A percentile compares a stretch with the other conserved stretches of the same genome.
Evolutionary conservation across 2,888 invertebrate genomes (phyloP).

Genomic region (Orthonychiurus folsomi): DNA sequence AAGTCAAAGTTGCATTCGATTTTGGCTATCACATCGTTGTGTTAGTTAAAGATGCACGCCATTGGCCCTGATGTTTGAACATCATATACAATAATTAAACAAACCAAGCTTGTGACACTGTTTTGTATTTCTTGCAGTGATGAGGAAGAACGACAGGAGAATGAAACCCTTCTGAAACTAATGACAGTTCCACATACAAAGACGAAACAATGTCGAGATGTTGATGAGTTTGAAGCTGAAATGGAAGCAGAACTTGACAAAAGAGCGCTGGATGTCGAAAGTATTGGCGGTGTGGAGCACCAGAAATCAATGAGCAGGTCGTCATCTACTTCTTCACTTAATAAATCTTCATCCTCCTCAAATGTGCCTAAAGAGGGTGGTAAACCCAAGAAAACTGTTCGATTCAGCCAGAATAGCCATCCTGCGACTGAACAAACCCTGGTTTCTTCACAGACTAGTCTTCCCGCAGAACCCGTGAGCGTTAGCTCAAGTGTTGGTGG

Average conservation of each 20-base stretch:
- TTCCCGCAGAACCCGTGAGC: not conserved
- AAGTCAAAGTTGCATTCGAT: too few relatives aligned
- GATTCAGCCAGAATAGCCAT: constrained; percentile 15
- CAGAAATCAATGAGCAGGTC: constrained; percentile 30
- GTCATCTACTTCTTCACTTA: constrained; percentile 31
- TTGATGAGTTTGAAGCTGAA: constrained; percentile 42
- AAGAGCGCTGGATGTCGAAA: constrained; percentile 34
- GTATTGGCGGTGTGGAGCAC: constrained; percentile 35
- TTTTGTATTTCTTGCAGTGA: too few relatives aligned
- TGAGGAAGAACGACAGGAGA: constrained; percentile 32
- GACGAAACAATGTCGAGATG: constrained; percentile 26
- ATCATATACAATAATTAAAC: too few relatives aligned
- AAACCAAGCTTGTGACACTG: too few relatives aligned
- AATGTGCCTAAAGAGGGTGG: not conserved
- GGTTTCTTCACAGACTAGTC: not conserved
- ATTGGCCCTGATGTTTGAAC: too few relatives aligned
- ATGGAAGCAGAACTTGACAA: constrained; percentile 42
- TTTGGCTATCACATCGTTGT: too few relatives aligned
- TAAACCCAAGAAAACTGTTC: constrained; percentile 22
- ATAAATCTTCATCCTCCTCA: not conserved
- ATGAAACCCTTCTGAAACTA: constrained; percentile 28
- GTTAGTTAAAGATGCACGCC: too few relatives aligned
- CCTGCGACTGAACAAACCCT: not conserved
- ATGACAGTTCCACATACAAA: constrained; percentile 18
- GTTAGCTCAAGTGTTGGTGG: not conserved